Base-by-base conservation (phyloP, 64 coral and sea anemone species). In the Stylophora pistillata region DNA sequence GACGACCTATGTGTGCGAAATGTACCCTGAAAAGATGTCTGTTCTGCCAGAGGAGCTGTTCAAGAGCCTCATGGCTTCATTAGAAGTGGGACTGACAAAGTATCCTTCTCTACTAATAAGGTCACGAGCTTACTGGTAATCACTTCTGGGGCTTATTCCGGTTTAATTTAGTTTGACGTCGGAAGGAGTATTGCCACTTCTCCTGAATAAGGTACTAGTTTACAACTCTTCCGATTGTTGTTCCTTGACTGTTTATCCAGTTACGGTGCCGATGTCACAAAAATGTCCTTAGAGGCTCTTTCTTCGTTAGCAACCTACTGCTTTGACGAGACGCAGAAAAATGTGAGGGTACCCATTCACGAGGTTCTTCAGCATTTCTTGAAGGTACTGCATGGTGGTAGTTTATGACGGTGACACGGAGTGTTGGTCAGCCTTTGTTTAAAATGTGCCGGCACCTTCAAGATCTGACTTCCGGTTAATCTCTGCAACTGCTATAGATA, bases 281-380 rank as follows among this genome's bases (percentile, higher is more conserved):
- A 98, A 76, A 95, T 94, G 93, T 95, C 96, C 2, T 86, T 98
- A 21, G 96, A 98, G 60, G 92, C 92, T 62, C 77, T 98, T 4
- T 81, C 85, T 55, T 86, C 93, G 21, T 72, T 98, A 23, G 93
- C 93, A 41, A 55, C 74, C 30, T 86, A 98, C 74, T 90, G 78
- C 5, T 98, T 92, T 58, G 76, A 74, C 47, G 86, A 89, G 55
- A 86, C 64, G 30, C 76, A 95, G 34, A 71, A 90, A 88, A 93
- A 70, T 20, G 55, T 16, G 68, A 73, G 86, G 30, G 30, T 82
- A 37, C 78, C 78, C 2, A 82, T 88, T 16, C 87, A 74, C 17
- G 90, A 85, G 62, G 78, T 94, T 33, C 74, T 98, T 10, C 86
- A 87, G 86, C 90, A 94, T 77, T 92, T 98, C 72, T 64, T 98